Base-by-base conservation (phyloP, 1,140 invertebrate genomes). In the Orius insidiosus region DNA sequence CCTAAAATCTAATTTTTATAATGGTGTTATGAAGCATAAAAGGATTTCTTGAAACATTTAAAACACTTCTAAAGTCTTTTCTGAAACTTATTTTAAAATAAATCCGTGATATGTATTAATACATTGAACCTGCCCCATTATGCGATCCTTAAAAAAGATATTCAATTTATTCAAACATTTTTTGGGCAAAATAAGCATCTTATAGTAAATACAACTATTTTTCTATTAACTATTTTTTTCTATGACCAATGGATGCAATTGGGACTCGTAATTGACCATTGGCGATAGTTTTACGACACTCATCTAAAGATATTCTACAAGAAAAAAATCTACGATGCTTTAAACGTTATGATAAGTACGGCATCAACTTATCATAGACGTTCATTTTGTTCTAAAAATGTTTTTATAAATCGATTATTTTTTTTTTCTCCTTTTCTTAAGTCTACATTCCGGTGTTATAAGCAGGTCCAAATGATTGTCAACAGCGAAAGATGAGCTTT, bases 201-300 rank as follows among this genome's bases (percentile, higher is more conserved):
- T 16, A 6, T 15, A 10, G 3, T 4, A 15, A 18, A 15, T 40
- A 40, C 5, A 40, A 15, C 11, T 18, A 16, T 15, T 10, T 16
- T 15, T 15, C n/a, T 3, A 5, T 6, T 11, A 34, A 49, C 44
- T 38, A 30, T 44, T 13, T 44, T n/a, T n/a, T n/a, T 24, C 24
- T 24, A 24, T 4, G 7, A 35, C 42, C 42, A 45, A 49, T 49
- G 47, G 42, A 18, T 33, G 24, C 18, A 49, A 40, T 42, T 49
- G 47, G 47, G 47, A 49, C 47, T 49, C 47, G 11, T 45, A 49
- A 42, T 43, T 34, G 47, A 32, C 47, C 47, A 49, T 49, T 49
- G 47, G 15, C 33, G 36, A 13, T 37, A 49, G 43, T 49, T 45
- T 24, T 24, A 24, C 24, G 24, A 24, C 24, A 24, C 24, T 24